These are phyloP conservation scores for Pyrocoelia pectoralis DNA, from an alignment of 2,888 invertebrate genomes.

Conservation along the genomic window DNA sequence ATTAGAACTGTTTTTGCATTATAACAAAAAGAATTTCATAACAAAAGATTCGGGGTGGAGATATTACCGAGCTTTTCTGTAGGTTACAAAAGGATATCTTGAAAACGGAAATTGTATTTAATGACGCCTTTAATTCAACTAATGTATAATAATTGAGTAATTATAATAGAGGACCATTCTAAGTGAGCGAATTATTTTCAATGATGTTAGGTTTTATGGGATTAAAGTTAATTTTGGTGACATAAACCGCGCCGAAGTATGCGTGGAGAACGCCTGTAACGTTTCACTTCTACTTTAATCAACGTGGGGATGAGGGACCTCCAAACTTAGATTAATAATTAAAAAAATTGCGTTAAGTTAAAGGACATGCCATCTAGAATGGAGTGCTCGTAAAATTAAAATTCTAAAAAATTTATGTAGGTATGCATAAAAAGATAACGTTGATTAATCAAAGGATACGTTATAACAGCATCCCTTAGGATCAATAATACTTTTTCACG, in stretches of 20 bases:
- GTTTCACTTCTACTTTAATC: constrained; percentile 20
- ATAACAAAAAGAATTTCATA: constrained; percentile 27
- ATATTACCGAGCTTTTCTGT: constrained; percentile 16
- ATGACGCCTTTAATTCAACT: constrained; percentile 23
- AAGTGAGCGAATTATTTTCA: constrained; percentile 30
- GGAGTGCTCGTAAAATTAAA: no score
- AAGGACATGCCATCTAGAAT: no score
- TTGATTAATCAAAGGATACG: neutral
- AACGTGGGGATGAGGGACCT: constrained; percentile 19
- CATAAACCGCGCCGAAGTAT: constrained; percentile 27
- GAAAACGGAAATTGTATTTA: constrained; percentile 19
- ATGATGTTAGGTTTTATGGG: constrained; percentile 31
- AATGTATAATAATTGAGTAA: constrained; percentile 31
- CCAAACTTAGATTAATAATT: constrained; percentile 10
- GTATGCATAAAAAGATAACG: no score
- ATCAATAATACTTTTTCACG: neutral
- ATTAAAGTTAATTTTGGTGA: constrained; percentile 28
- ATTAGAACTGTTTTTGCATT: constrained; percentile 25
- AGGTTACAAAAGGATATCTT: constrained; percentile 10
- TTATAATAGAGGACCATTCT: constrained; percentile 30
- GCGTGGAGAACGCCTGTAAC: constrained; percentile 13
- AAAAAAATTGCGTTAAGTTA: neutral
- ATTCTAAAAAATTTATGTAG: no score
- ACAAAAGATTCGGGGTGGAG: constrained; percentile 19
- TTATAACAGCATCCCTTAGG: neutral